These are phyloP conservation scores for Syngnathoides biaculeatus DNA, from an alignment of 2,113 vertebrate genomes.

Conservation along the genomic window DNA sequence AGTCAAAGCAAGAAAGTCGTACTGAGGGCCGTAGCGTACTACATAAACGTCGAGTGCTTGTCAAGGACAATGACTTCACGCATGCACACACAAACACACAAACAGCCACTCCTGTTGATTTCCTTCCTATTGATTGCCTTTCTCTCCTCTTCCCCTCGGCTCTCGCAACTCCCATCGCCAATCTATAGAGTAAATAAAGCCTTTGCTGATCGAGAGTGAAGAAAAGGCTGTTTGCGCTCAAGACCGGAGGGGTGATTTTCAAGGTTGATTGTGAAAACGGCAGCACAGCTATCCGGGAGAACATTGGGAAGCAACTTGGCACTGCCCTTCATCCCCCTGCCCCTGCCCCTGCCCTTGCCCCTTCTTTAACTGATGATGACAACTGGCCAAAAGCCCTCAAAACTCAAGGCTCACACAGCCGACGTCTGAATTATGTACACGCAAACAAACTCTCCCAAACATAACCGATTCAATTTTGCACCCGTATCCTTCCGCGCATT, in stretches of 20 bases:
- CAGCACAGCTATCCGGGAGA: slow-evolving; percentile 52
- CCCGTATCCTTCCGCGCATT: not conserved
- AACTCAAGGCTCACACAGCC: not conserved
- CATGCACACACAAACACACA: slow-evolving; percentile 9
- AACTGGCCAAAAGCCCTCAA: not conserved
- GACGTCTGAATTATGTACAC: not conserved
- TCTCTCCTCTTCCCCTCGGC: slow-evolving; percentile 54
- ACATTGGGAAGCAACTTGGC: slow-evolving; percentile 45
- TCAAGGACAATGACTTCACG: slow-evolving; percentile 46
- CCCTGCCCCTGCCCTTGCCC: no score
- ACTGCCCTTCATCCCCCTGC: slow-evolving; percentile 16
- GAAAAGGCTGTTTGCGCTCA: slow-evolving; percentile 34
- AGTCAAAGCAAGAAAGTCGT: slow-evolving; percentile 15
- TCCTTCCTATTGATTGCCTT: slow-evolving; percentile 64
- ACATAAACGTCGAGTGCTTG: slow-evolving; percentile 37
- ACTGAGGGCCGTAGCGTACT: not conserved
- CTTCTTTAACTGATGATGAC: not conserved
- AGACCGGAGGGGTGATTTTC: slow-evolving; percentile 67
- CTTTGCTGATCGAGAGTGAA: slow-evolving; percentile 39
- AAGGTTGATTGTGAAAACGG: slow-evolving; percentile 73
- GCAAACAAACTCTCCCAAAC: not conserved
- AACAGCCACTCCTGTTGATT: slow-evolving; percentile 52
- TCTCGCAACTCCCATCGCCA: slow-evolving; percentile 57
- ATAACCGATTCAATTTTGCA: not conserved
- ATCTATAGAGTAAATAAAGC: slow-evolving; percentile 72